A percentile compares a stretch with the other conserved stretches of the same genome.
Evolutionary conservation across 1,140 invertebrate genomes (phyloP).

Genomic region (Arctopsyche grandis): DNA sequence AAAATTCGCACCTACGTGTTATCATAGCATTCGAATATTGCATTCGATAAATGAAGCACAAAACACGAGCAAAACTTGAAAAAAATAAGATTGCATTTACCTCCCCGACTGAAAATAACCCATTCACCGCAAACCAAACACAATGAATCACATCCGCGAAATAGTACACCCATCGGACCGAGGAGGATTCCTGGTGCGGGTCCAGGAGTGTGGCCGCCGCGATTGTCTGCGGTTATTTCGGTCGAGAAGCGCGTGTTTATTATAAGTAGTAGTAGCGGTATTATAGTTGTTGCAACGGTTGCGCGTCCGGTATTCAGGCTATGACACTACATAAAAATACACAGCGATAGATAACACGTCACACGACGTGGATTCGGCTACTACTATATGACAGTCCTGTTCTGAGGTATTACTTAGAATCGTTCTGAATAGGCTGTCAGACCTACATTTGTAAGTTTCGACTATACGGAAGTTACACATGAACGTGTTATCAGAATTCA

Average conservation of each 20-base stretch:
- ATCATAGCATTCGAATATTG: no score
- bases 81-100: neutral
- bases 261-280: neutral
- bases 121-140: constrained; percentile 17
- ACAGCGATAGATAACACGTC: no score
- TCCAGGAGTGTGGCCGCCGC: constrained; percentile 9
- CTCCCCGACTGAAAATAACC: neutral
- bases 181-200: constrained; percentile 25
- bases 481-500: no score
- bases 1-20: no score
- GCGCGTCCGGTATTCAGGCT: constrained; percentile 1
- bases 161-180: neutral
- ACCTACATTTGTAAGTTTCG: no score
- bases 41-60: neutral
- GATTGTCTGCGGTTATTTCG: constrained; percentile 26
- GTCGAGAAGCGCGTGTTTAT: neutral
- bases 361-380: no score
- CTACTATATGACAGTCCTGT: no score
- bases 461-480: no score
- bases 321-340: neutral
- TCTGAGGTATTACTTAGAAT: no score
- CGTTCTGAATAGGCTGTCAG: no score
- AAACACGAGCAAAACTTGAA: neutral
- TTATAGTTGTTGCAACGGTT: neutral
- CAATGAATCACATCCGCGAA: constrained; percentile 12